Percentiles rank a stretch among this genome's conserved stretches.
Conservation (phyloP, 2,888 invertebrate species). For the Pantelozetes paolii region DNA sequence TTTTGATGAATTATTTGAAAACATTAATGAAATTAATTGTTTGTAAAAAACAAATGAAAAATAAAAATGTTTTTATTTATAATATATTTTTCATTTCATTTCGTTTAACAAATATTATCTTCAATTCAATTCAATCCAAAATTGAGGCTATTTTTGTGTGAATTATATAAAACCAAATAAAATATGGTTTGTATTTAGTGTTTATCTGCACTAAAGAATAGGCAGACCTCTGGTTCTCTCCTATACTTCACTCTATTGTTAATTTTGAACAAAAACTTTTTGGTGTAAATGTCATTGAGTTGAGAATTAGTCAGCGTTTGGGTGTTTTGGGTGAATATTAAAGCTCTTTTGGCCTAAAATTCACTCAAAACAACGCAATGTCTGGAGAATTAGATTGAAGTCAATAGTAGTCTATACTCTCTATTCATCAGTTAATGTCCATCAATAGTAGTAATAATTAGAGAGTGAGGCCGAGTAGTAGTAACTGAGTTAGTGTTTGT, state of each 20-base stretch:
- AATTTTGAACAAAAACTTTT: conserved; percentile 28
- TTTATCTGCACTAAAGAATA: not conserved
- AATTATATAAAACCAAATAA: not conserved
- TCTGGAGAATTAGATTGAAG: conserved; percentile 18
- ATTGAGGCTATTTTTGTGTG: not conserved
- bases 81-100: too few species aligned
- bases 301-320: conserved; percentile 33
- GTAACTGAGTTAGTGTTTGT: conserved; percentile 15
- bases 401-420: not conserved
- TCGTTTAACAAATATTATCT: not conserved
- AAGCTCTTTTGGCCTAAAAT: conserved; percentile 16
- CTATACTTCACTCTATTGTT: conserved; percentile 8
- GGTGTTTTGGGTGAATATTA: conserved; percentile 33
- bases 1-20: too few species aligned
- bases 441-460: conserved; percentile 31
- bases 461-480: not conserved
- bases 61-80: not conserved
- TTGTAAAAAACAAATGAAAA: too few species aligned
- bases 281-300: conserved; percentile 32
- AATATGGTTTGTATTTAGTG: conserved; percentile 5
- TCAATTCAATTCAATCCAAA: not conserved
- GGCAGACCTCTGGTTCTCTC: not conserved
- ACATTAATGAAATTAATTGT: too few species aligned
- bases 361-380: conserved; percentile 13
- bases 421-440: conserved; percentile 29